Evolutionary conservation across 2,888 invertebrate species (phyloP), one percentile per base, ranked within the genome.

Genomic region (Euclidia mi): DNA sequence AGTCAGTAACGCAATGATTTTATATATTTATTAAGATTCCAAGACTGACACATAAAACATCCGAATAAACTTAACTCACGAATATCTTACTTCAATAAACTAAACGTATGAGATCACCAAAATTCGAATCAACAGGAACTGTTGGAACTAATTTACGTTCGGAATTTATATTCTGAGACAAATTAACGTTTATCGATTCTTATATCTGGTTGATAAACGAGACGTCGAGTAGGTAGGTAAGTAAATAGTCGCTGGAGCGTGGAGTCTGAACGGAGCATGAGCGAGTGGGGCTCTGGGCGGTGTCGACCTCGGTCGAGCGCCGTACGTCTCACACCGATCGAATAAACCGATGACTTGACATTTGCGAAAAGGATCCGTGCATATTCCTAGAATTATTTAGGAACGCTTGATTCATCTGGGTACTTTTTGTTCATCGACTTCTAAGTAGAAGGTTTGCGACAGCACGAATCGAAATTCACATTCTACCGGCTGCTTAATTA

Each of bases 161-260:
- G 4, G 32, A 44, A 46, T 51, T 9, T 43, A 55, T 48, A 31
- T 52, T 50, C 37, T 41, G 28, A 37, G 59, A 48, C 47, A 60
- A 57, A 65, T 69, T 63, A 40, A 41, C 48, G 56, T 60, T 47
- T 42, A 31, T 46, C 53, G 46, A 52, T 51, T 65, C 47, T 20
- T 41, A 55, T 45, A 56, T 20, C 12, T 10, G 49, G 34, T 59
- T 35, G 49, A 60, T 55, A 74, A 74, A 52, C 51, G 65, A 74
- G 37, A 60, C 28, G 18, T 51, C 57, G 28, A 34, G 37, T 59
- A 66, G 56, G 50, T 62, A 58, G 28, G 34, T 47, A 56, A 61
- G 71, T 74, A 57, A 59, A 59, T 49, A 64, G 64, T 52, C 72
- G 52, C 50, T 68, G 72, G 58, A 72, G 72, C 71, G 71, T 72